Evolutionary conservation across 2,888 invertebrate species (phyloP).

Genomic region (Philonicus albiceps): DNA sequence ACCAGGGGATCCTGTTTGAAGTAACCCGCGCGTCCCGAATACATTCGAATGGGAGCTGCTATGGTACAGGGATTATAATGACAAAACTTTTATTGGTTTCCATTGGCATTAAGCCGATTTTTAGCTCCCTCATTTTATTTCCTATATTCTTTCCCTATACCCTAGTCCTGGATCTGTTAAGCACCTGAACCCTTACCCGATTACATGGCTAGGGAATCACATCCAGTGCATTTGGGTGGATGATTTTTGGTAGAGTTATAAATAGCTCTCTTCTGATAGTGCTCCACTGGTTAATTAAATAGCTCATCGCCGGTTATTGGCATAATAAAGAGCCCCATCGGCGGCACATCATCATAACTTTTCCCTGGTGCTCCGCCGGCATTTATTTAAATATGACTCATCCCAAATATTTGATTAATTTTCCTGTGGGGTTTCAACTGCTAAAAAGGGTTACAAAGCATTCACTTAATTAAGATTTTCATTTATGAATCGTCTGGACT

Average conservation of each 20-base stretch:
- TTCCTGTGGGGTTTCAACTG: neutral
- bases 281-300: neutral
- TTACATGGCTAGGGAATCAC: neutral
- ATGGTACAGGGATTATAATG: neutral
- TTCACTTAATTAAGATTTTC: neutral
- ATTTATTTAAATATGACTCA: neutral
- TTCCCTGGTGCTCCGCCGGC: neutral
- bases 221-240: neutral
- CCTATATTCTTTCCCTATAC: neutral
- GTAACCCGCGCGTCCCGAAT: neutral
- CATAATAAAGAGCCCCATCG: neutral
- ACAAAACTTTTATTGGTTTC: slow-evolving; percentile 37
- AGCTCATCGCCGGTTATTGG: neutral
- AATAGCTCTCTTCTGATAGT: neutral
- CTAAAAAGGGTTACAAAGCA: neutral
- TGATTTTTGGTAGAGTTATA: neutral
- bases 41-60: neutral
- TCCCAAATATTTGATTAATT: neutral
- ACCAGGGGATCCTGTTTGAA: neutral
- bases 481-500: neutral
- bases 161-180: neutral
- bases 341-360: neutral
- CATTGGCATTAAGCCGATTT: slow-evolving; percentile 16
- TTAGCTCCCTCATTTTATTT: slow-evolving; percentile 6
- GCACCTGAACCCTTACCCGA: neutral